These are phyloP conservation scores for Diplodus puntazzo DNA, from an alignment of 2,797 vertebrate genomes.

Conservation along the genomic window DNA sequence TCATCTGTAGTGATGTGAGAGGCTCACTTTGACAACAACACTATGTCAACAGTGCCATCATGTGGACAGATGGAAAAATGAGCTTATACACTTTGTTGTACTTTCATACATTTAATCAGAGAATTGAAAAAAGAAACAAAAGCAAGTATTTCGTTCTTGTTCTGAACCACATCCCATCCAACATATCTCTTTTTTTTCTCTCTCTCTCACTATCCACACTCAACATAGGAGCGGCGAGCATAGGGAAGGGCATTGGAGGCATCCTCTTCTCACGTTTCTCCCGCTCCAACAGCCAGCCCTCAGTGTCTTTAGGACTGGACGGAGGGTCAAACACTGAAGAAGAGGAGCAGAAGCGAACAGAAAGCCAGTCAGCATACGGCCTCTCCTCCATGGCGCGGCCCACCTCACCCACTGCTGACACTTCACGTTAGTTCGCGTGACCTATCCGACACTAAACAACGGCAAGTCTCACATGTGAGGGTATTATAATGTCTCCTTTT, in stretches of 20 bases:
- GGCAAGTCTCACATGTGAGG: background rate
- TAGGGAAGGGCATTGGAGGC: constrained; percentile 96
- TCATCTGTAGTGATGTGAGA: background rate
- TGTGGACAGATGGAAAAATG: constrained; percentile 53
- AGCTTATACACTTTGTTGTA: background rate
- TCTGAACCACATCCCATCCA: background rate
- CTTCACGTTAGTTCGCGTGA: constrained; percentile 86
- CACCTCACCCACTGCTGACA: constrained; percentile 89
- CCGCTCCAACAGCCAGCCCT: constrained; percentile 88
- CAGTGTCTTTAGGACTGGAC: constrained; percentile 85
- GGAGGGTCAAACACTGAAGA: constrained; percentile 83
- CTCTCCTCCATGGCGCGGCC: constrained; percentile 82
- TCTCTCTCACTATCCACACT: background rate
- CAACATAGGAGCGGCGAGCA: constrained; percentile 92
- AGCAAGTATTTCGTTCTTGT: background rate
- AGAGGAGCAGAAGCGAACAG: constrained; percentile 88
- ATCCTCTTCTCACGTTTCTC: constrained; percentile 97
- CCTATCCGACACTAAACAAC: background rate
- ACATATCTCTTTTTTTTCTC: background rate
- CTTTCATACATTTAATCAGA: background rate
- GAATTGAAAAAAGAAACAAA: background rate
- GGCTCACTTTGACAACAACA: background rate
- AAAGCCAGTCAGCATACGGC: constrained; percentile 82
- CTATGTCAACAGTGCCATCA: constrained; percentile 62
- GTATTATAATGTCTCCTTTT: constrained; percentile 7